Evolutionary conservation across 1,140 invertebrate genomes (phyloP).

Genomic region (Oedothorax gibbosus): DNA sequence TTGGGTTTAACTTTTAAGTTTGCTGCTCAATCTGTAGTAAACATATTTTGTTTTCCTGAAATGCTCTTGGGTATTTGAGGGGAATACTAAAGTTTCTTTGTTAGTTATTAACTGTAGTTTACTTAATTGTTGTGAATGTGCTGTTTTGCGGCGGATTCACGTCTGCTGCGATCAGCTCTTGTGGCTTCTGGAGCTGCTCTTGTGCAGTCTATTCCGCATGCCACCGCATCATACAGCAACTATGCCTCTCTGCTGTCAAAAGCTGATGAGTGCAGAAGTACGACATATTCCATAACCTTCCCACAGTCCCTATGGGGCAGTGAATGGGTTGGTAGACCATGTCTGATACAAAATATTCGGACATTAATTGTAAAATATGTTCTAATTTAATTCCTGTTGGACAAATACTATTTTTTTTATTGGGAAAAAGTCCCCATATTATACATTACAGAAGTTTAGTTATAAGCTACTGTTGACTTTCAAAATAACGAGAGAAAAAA

Average conservation of each 20-base stretch:
- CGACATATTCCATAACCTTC: constrained; percentile 39
- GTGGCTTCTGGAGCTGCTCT: constrained; percentile 44
- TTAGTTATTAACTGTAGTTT: too few relatives aligned
- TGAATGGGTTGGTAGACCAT: constrained; percentile 48
- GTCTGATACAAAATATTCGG: background rate
- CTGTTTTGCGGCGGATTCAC: background rate
- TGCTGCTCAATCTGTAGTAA: too few relatives aligned
- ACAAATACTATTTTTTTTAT: too few relatives aligned
- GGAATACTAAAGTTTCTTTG: background rate
- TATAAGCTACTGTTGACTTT: background rate
- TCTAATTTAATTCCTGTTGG: too few relatives aligned
- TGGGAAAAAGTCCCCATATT: too few relatives aligned
- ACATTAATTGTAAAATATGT: too few relatives aligned
- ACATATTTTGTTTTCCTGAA: too few relatives aligned
- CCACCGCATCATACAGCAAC: constrained; percentile 32
- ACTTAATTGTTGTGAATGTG: constrained; percentile 22
- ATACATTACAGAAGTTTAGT: too few relatives aligned
- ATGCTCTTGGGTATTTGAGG: too few relatives aligned
- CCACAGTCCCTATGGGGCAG: background rate
- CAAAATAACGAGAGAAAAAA: background rate
- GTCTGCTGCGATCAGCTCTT: constrained; percentile 8
- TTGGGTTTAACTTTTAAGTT: too few relatives aligned
- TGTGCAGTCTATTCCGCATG: constrained; percentile 23
- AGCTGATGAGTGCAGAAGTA: constrained; percentile 18
- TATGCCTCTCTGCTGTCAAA: constrained; percentile 3